Percentiles rank a stretch among this genome's conserved stretches.
phyloP scores from a whole-genome alignment of 2,113 vertebrate genomes.

The Syngnathoides biaculeatus region DNA sequence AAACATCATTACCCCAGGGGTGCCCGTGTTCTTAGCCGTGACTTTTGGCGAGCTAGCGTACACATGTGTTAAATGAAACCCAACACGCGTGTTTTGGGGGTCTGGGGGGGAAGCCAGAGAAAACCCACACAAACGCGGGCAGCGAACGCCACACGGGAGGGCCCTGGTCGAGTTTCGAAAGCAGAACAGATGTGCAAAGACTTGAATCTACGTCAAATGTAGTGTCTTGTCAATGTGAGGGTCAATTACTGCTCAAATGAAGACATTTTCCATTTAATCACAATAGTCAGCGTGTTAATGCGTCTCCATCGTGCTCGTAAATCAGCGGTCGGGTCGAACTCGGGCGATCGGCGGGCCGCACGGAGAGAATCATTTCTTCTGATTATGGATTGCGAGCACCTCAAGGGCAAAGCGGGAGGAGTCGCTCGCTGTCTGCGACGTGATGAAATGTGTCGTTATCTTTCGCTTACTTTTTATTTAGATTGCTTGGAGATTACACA shows the following conservation, averaged over 20 bases:
- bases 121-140: no score
- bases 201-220: conserved; percentile 3
- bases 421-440: conserved; percentile 52
- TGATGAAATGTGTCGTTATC: conserved; percentile 74
- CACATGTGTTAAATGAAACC: not conserved
- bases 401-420: conserved; percentile 66
- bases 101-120: not conserved
- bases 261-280: conserved; percentile 11
- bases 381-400: conserved; percentile 70
- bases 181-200: not conserved
- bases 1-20: no score
- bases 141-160: no score
- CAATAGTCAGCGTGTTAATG: conserved; percentile 6
- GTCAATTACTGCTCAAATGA: conserved; percentile 3
- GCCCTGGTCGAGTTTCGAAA: not conserved
- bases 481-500: conserved; percentile 72
- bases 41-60: not conserved
- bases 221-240: not conserved
- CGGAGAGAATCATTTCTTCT: conserved; percentile 68
- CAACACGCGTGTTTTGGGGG: not conserved
- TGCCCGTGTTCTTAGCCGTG: not conserved
- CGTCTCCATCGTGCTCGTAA: conserved; percentile 46
- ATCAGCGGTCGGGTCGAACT: conserved; percentile 63
- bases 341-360: conserved; percentile 59
- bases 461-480: conserved; percentile 78